A percentile compares a stretch with the other conserved stretches of the same genome.
Evolutionary conservation across 2,797 vertebrate genomes (phyloP).

Genomic region (Mallotus villosus): DNA sequence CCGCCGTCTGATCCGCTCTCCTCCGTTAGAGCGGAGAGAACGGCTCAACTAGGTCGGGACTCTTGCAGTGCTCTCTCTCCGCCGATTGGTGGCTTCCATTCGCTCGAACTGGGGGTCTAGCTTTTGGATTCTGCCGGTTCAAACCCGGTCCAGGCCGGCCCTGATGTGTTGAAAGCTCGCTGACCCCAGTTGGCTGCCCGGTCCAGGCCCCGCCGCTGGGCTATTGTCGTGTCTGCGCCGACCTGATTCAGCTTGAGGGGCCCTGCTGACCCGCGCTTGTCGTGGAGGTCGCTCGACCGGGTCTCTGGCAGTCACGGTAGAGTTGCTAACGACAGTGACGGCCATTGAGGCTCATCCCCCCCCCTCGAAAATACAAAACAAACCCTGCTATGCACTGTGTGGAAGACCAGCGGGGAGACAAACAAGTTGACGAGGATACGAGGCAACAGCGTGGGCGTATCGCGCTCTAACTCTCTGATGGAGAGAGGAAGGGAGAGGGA

Average conservation of each 20-base stretch:
- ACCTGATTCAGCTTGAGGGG: neutral
- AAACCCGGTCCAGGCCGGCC: neutral
- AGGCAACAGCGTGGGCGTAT: too few relatives aligned
- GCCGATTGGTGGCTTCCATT: neutral
- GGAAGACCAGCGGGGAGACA: too few relatives aligned
- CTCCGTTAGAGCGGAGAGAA: too few relatives aligned
- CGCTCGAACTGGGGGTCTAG: neutral
- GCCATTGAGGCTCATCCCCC: neutral
- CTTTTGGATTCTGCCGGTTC: neutral
- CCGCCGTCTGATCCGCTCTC: neutral
- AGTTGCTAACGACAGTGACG: neutral
- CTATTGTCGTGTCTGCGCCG: neutral
- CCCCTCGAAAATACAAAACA: too few relatives aligned
- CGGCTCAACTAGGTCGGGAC: too few relatives aligned
- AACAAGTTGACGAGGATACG: too few relatives aligned
- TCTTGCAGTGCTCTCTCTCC: too few relatives aligned
- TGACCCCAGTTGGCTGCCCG: neutral
- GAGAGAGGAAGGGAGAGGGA: neutral
- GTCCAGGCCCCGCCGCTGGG: neutral
- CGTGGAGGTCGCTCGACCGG: neutral
- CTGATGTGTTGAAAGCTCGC: constrained; percentile 1
- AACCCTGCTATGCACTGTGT: too few relatives aligned
- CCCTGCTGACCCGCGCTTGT: neutral
- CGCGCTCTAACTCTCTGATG: neutral
- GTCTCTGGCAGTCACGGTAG: neutral